These are phyloP conservation scores for Saiga tatarica DNA, from an alignment of 2,113 vertebrate genomes.

Conservation along the genomic window DNA sequence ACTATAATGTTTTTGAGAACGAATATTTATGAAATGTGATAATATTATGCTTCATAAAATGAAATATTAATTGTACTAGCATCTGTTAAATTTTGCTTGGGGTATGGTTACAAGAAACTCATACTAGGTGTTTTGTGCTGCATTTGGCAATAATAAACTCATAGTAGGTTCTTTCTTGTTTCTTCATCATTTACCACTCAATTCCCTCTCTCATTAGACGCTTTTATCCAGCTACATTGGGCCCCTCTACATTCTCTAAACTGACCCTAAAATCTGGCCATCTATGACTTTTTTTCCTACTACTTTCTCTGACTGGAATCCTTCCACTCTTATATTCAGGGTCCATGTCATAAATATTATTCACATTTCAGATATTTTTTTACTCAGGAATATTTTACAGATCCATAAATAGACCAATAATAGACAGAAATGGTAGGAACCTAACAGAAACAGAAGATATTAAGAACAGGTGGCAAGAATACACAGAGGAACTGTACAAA, in stretches of 20 bases:
- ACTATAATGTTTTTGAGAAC: not conserved
- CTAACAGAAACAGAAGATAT: not conserved
- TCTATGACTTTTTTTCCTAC: not conserved
- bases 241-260: not conserved
- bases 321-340: rapidly evolving
- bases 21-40: not conserved
- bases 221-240: not conserved
- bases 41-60: not conserved
- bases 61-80: not conserved
- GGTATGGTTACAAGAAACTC: not conserved
- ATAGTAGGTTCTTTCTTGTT: not conserved
- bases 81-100: not conserved
- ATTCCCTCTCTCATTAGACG: not conserved
- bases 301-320: not conserved
- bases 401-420: not conserved
- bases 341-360: too few species aligned
- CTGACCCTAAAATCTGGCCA: rapidly evolving
- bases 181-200: not conserved
- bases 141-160: not conserved
- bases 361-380: rapidly evolving
- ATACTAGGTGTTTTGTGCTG: not conserved
- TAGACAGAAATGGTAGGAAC: not conserved
- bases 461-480: not conserved
- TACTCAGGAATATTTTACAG: not conserved
- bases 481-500: not conserved